Evolutionary conservation across 2,797 vertebrate genomes (phyloP).

Genomic region (Echeneis naucrates): DNA sequence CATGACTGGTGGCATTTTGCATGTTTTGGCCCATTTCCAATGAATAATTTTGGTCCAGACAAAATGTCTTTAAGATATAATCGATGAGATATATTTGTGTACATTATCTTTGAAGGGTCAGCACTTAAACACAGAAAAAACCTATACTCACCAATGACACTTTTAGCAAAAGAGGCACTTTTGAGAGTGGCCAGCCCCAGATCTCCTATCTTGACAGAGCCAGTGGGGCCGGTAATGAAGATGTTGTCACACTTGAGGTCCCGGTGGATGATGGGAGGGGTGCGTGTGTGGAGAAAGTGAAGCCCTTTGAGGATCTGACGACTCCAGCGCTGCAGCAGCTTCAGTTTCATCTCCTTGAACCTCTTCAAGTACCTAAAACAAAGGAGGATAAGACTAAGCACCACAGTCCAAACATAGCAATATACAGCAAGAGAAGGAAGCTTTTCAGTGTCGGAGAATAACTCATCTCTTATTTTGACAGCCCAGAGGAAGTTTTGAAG

Average conservation of each 20-base stretch:
- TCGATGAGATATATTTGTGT: neutral
- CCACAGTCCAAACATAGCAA: constrained; percentile 22
- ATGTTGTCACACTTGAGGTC: constrained; percentile 99
- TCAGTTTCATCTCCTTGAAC: constrained; percentile 98
- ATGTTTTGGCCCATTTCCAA: neutral
- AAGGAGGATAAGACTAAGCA: constrained; percentile 23
- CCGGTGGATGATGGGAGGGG: constrained; percentile 96
- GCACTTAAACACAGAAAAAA: neutral
- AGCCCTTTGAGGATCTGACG: constrained; percentile 96
- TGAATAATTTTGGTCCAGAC: neutral
- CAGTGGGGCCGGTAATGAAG: constrained; percentile 97
- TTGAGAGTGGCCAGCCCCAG: constrained; percentile 97
- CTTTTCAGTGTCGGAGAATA: constrained; percentile 22
- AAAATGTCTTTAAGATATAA: neutral
- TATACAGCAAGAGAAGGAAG: constrained; percentile 33
- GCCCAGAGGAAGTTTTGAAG: constrained; percentile 43
- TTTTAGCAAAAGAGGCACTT: constrained; percentile 97
- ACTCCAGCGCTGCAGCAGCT: constrained; percentile 97
- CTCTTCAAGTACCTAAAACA: constrained; percentile 92
- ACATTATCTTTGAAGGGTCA: neutral
- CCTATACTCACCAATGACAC: constrained; percentile 91
- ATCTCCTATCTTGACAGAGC: constrained; percentile 97
- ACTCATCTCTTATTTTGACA: constrained; percentile 49
- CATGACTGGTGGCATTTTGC: neutral
- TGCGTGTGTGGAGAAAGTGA: constrained; percentile 96